These are phyloP conservation scores for Odocoileus hemionus DNA, from an alignment of 2,113 vertebrate genomes.

Conservation along the genomic window DNA sequence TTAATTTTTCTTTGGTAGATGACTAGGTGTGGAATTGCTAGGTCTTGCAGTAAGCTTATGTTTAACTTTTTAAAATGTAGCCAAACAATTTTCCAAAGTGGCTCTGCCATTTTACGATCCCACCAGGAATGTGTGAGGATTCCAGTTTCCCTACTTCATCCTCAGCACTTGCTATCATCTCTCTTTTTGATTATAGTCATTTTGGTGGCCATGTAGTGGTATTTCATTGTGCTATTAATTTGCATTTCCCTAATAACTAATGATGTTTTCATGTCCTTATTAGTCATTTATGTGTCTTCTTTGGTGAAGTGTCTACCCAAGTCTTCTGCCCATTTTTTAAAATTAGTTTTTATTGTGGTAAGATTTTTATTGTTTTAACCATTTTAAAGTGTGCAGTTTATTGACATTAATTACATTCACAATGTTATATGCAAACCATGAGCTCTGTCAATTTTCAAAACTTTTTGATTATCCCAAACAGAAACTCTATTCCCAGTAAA, in stretches of 20 bases:
- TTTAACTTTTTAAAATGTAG: background rate
- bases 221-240: background rate
- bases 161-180: background rate
- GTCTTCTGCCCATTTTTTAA: background rate
- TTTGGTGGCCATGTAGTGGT: background rate
- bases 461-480: background rate
- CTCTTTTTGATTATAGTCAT: background rate
- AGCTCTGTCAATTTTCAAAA: background rate
- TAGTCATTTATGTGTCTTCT: background rate
- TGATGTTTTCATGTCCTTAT: background rate
- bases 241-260: background rate
- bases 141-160: background rate
- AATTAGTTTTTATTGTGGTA: background rate
- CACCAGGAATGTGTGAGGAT: background rate
- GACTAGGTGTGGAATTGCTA: background rate
- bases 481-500: background rate
- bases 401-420: background rate
- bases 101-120: background rate
- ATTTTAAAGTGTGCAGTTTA: background rate
- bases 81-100: background rate
- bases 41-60: background rate
- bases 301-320: background rate
- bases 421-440: background rate
- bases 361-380: background rate
- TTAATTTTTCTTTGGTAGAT: background rate